A percentile compares a stretch with the other conserved stretches of the same genome.
These are phyloP conservation scores for Tipula helvola DNA, from an alignment of 2,888 invertebrate genomes.

Conservation along the genomic window DNA sequence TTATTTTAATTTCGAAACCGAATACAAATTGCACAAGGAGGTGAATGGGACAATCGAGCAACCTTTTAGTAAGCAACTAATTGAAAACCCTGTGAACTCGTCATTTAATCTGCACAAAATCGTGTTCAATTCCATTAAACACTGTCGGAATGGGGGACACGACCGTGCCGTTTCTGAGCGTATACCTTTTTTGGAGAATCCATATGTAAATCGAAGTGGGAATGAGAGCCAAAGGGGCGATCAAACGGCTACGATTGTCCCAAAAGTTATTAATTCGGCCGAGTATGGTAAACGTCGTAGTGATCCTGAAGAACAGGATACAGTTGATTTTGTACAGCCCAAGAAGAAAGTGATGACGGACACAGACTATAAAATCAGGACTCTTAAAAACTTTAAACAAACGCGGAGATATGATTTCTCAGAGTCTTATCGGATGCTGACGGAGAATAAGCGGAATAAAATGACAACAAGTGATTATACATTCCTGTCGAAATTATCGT, in stretches of 20 bases:
- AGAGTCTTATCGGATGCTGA: constrained; percentile 24
- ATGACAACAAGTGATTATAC: neutral
- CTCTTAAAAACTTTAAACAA: neutral
- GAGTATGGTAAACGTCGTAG: neutral
- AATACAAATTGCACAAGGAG: constrained; percentile 9
- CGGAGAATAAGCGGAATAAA: constrained; percentile 20
- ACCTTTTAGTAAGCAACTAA: constrained; percentile 22
- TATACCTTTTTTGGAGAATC: neutral
- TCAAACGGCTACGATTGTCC: neutral
- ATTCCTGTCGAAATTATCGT: neutral
- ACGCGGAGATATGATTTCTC: neutral
- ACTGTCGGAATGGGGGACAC: constrained; percentile 16
- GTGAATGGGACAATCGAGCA: constrained; percentile 16
- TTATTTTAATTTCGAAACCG: constrained; percentile 25
- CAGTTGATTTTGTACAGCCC: neutral
- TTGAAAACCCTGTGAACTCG: neutral
- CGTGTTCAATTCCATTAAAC: neutral
- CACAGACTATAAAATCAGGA: neutral
- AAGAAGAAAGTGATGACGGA: neutral
- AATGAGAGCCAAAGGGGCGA: neutral
- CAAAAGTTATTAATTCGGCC: neutral
- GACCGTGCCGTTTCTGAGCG: constrained; percentile 19
- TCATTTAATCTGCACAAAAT: neutral
- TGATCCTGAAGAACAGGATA: neutral
- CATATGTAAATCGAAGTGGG: neutral